These are phyloP conservation scores for Cavia aperea DNA, from an alignment of 2,113 vertebrate species.

Conservation along the genomic window DNA sequence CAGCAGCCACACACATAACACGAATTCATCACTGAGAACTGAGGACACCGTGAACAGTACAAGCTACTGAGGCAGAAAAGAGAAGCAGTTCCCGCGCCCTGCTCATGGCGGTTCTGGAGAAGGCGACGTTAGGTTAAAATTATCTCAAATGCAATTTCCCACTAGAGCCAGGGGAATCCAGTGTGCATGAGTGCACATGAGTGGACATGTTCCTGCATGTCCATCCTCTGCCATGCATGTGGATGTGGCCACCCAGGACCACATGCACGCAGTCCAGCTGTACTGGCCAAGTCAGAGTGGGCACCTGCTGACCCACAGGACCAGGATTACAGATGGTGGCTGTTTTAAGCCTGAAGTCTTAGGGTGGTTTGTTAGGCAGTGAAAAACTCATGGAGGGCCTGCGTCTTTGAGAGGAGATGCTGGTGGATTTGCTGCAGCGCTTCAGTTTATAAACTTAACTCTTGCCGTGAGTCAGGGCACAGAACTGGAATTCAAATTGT, in stretches of 20 bases:
- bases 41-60: no score
- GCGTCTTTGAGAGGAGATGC: not conserved
- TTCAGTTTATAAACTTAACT: not conserved
- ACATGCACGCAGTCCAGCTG: no score
- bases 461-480: not conserved
- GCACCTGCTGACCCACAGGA: not conserved
- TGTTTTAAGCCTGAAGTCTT: not conserved
- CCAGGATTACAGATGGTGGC: no score
- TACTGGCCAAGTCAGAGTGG: not conserved
- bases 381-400: not conserved
- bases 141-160: not conserved
- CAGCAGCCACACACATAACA: rapidly evolving
- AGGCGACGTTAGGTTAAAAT: not conserved
- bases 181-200: not conserved
- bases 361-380: not conserved
- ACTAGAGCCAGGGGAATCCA: not conserved
- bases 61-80: not conserved
- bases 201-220: not conserved
- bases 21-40: not conserved
- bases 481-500: not conserved
- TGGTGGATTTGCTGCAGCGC: not conserved
- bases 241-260: not conserved
- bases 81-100: no score
- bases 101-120: not conserved
- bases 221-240: not conserved